Conservation (phyloP, 2,113 vertebrate species). For the Archilochus colubris region DNA sequence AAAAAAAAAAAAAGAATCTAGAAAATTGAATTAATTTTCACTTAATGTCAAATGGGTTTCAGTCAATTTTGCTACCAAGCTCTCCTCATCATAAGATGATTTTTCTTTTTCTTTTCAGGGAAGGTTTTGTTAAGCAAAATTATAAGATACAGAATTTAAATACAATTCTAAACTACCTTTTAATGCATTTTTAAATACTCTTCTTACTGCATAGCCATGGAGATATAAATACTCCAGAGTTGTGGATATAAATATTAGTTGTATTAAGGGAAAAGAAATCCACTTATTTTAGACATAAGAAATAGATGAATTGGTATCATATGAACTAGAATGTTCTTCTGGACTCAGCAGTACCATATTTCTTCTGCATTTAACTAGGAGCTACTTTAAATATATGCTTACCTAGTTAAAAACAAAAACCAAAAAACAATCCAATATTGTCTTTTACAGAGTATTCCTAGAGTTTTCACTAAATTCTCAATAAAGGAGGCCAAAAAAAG, state of each 20-base stretch:
- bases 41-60: neutral
- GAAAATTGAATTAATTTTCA: neutral
- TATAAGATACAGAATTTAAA: neutral
- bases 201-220: neutral
- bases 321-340: neutral
- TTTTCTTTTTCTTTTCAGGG: neutral
- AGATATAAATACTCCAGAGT: neutral
- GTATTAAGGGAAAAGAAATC: neutral
- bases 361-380: neutral
- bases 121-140: neutral
- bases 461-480: conserved; percentile 86
- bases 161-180: neutral
- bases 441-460: conserved; percentile 90
- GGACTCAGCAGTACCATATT: neutral
- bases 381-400: neutral
- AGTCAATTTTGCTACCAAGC: neutral
- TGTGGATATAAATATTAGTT: neutral
- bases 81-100: neutral
- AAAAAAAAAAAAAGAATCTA: neutral
- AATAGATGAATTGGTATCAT: neutral
- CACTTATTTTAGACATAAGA: neutral
- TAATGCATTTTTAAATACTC: neutral
- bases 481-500: conserved; percentile 90
- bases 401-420: neutral
- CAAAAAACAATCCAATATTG: neutral